phyloP scores from a whole-genome alignment of 1,140 invertebrate genomes.

The Nautilus pompilius region DNA sequence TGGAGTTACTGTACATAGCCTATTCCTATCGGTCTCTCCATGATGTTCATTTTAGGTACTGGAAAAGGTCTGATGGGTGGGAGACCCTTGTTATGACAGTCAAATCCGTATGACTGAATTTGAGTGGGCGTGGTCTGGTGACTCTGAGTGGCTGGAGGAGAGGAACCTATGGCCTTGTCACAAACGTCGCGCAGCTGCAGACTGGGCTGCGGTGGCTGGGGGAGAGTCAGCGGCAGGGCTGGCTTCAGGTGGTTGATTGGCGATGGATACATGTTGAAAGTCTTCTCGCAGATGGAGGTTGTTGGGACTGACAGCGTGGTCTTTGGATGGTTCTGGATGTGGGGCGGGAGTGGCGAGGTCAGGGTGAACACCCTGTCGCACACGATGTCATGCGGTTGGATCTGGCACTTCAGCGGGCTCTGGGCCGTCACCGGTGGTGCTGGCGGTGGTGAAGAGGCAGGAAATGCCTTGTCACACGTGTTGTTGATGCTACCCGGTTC shows the following conservation, averaged over 20 bases:
- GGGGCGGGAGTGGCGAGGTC: background rate
- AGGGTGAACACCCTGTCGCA: background rate
- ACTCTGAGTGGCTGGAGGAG: background rate
- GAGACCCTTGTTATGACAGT: background rate
- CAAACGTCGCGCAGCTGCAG: background rate
- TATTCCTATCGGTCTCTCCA: background rate
- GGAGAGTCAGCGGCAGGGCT: background rate
- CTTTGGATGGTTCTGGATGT: background rate
- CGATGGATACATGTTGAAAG: slow-evolving; percentile 1
- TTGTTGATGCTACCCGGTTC: background rate
- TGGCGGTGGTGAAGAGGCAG: background rate
- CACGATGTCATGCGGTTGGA: background rate
- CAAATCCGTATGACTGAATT: background rate
- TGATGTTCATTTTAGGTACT: slow-evolving; percentile 1
- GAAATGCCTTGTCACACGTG: background rate
- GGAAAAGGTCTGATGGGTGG: background rate
- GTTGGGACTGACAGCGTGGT: background rate
- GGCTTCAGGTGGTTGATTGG: slow-evolving; percentile 1
- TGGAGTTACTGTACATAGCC: slow-evolving; percentile 1
- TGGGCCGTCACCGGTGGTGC: background rate
- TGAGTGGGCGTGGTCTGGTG: background rate
- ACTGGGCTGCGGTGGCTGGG: background rate
- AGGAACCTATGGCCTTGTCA: background rate
- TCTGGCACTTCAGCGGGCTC: background rate
- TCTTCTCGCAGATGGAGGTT: background rate